Evolutionary conservation across 2,113 vertebrate genomes (phyloP), one percentile per base, ranked within the genome.

Genomic region (Erpornis zantholeuca): DNA sequence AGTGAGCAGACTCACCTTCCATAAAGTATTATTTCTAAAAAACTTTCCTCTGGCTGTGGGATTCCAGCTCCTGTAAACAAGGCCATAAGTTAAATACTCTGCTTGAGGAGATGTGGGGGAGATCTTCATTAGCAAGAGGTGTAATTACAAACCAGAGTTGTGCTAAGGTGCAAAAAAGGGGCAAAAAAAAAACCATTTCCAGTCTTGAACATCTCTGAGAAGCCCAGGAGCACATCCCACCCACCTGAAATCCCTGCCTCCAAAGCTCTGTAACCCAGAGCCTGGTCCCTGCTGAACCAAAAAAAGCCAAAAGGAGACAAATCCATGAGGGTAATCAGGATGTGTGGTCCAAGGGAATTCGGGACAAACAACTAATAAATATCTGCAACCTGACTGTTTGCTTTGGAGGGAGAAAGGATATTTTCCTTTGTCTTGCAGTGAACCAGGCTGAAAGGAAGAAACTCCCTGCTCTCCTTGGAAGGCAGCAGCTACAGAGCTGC

Each of bases 171-270:
- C 29, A 61, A 20, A 29, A 33, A 80, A 47, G 57, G 9, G n/a
- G 1, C 2, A 90, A 61, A 57, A 90, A 61, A 57, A 2, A 29
- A 35, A 24, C 9, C 9, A 40, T 24, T 35, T 61, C 18, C 6
- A 36, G 18, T 6, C 44, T 54, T 35, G 11, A 47, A 47, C 1
- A 1, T 4, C 31, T 24, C 8, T 0, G 0, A 18, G 21, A 76
- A 52, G 10, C 33, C 19, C 24, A 27, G 61, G 71, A 71, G 16
- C 23, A 10, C 42, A 38, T 6, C n/a, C 42, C 33, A 27, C 18
- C n/a, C 36, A 36, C 15, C 44, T 9, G 23, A 65, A 35, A 35
- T 8, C 52, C 38, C 64, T 73, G 31, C 25, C 70, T 50, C 3
- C 27, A 25, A 4, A 8, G 17, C 33, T n/a, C 33, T 59, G 33